Evolutionary conservation across 2,888 invertebrate genomes (phyloP).

Genomic region (Habrosyne pyritoides): DNA sequence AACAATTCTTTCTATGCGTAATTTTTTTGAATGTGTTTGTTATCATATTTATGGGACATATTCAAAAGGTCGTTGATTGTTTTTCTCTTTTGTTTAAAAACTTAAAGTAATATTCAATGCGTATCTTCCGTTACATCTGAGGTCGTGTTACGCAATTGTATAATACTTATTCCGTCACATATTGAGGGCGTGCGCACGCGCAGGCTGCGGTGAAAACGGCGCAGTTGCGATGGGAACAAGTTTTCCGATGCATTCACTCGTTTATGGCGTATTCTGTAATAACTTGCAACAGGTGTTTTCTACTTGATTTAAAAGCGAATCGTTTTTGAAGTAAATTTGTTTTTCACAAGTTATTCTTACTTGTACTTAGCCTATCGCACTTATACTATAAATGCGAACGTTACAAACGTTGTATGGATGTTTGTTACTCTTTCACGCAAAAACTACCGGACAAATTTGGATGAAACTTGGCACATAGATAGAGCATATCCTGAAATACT

Average conservation of each 20-base stretch:
- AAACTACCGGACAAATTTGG: too few species aligned
- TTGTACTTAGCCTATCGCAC: too few species aligned
- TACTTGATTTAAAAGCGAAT: neutral
- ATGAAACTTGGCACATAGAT: too few species aligned
- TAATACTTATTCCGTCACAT: conserved; percentile 3
- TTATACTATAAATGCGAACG: too few species aligned
- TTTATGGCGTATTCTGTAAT: conserved; percentile 6
- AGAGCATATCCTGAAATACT: too few species aligned
- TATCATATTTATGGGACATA: too few species aligned
- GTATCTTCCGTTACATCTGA: neutral
- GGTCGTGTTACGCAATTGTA: neutral
- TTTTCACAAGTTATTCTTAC: neutral
- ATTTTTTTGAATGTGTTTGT: too few species aligned
- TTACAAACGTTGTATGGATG: too few species aligned
- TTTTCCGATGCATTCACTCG: conserved; percentile 23
- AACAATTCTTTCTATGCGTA: too few species aligned
- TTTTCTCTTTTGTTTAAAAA: neutral
- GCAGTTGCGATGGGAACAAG: conserved; percentile 24
- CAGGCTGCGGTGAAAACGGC: conserved; percentile 15
- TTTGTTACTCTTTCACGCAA: too few species aligned
- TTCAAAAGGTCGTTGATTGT: too few species aligned
- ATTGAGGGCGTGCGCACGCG: conserved; percentile 3
- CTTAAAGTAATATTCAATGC: neutral
- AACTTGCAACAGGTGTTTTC: neutral
- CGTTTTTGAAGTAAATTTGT: neutral